Conservation (phyloP, 2,113 vertebrate genomes). For the Nesoenas mayeri region DNA sequence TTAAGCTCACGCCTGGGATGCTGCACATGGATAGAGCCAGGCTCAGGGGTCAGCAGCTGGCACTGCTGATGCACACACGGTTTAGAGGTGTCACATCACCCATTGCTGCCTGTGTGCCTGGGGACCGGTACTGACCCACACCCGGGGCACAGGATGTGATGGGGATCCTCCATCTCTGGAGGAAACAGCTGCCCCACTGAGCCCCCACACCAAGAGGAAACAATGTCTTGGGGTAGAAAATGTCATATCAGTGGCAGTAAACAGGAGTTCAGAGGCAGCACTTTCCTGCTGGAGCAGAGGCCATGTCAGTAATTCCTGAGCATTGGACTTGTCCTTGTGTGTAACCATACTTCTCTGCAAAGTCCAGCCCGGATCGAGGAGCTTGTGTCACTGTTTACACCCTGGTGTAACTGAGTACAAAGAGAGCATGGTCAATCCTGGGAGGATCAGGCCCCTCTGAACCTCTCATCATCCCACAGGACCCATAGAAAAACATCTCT, state of each 20-base stretch:
- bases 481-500: background rate
- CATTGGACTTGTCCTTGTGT: rapidly evolving
- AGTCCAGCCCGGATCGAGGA: background rate
- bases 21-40: background rate
- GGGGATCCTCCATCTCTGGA: background rate
- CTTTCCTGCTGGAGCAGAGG: background rate
- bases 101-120: rapidly evolving
- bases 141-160: rapidly evolving
- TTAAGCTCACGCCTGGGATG: no score
- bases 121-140: rapidly evolving
- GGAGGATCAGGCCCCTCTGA: background rate
- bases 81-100: background rate
- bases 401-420: background rate
- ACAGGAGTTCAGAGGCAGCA: background rate
- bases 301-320: rapidly evolving
- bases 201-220: background rate
- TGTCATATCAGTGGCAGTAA: background rate
- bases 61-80: rapidly evolving
- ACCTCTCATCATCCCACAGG: rapidly evolving
- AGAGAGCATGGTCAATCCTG: rapidly evolving
- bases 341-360: no score
- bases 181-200: background rate
- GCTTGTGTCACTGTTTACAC: background rate
- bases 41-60: background rate
- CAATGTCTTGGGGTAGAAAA: background rate